A percentile compares a stretch with the other conserved stretches of the same genome.
Evolutionary conservation across 2,797 vertebrate species (phyloP).

Genomic region (Oryzias dopingdopingensis): DNA sequence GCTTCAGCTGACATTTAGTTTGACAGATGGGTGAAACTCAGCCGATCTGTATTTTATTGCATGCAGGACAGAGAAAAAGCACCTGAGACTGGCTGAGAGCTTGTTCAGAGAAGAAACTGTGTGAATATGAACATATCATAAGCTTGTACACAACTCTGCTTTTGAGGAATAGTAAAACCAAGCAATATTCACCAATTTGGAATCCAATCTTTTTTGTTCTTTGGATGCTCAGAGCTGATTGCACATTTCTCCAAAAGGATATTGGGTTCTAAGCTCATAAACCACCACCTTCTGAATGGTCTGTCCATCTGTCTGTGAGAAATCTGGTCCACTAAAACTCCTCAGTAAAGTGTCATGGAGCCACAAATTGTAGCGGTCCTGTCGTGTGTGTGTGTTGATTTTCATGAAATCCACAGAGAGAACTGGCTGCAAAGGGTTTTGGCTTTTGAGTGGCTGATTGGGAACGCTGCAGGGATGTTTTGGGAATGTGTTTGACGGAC

Average conservation of each 20-base stretch:
- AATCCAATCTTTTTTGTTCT: conserved; percentile 34
- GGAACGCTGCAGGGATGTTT: conserved; percentile 29
- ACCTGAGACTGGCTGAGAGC: conserved; percentile 5
- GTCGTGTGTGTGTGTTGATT: conserved; percentile 28
- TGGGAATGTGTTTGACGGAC: conserved; percentile 22
- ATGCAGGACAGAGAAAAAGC: conserved; percentile 5
- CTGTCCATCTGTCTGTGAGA: conserved; percentile 54
- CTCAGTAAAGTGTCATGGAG: conserved; percentile 38
- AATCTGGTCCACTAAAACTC: conserved; percentile 53
- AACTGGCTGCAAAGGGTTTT: conserved; percentile 47
- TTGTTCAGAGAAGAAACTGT: background rate
- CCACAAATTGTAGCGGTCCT: conserved; percentile 27
- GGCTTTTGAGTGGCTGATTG: conserved; percentile 41
- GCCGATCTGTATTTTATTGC: conserved; percentile 43
- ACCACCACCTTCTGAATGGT: conserved; percentile 51
- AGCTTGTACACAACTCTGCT: conserved; percentile 3
- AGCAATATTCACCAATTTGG: conserved; percentile 35
- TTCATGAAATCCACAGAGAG: conserved; percentile 49
- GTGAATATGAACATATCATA: conserved; percentile 8
- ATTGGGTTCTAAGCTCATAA: conserved; percentile 70
- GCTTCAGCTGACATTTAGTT: conserved; percentile 18
- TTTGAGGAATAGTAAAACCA: conserved; percentile 25
- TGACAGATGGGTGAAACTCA: conserved; percentile 29
- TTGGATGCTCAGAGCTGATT: conserved; percentile 39
- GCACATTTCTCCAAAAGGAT: conserved; percentile 56